Evolutionary conservation across 2,113 vertebrate genomes (phyloP), one percentile per base, ranked within the genome.

Genomic region (Brachypteracias leptosomus): DNA sequence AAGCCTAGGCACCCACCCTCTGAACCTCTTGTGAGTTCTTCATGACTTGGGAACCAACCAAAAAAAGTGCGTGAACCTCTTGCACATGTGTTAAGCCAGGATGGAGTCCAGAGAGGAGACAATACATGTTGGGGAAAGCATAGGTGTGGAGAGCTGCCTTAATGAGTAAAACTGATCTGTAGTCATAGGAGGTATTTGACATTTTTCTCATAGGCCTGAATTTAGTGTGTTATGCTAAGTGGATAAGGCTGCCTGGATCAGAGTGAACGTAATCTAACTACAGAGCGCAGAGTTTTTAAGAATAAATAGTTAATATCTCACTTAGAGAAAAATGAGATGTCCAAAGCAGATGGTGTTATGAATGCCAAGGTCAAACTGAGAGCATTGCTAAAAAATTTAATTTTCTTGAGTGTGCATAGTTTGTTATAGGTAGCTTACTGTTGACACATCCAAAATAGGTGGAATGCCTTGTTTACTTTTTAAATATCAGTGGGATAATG

Each of bases 71-170:
- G 35, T 82, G 88, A 91, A 2, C 9, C 18, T 35, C 57, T 72
- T 82, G 44, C 16, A 33, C 5, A 1, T 47, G 8, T 84, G 42
- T 75, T 79, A 73, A 71, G 18, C 35, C 24, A 40, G 40, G 54
- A 74, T 63, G 33, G 42, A 70, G 57, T 54, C 42, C 61, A 38
- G 42, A 81, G 65, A 63, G 42, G 28, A 52, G 26, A 24, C 15
- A 2, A 1, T 65, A 10, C 6, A 2, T 10, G 33, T 31, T 1
- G 3, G 25, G 20, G 20, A 24, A 72, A 33, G 59, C 31, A 15
- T 18, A 67, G 47, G 22, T 67, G 62, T 76, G 62, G 33, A 79
- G 62, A 18, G 24, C 36, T 75, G 28, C 76, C 33, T 42, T 47
- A 47, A 20, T 79, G 13, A 82, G 11, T 52, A 84, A 21, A 68